Percentiles rank a stretch among this genome's conserved stretches.
Evolutionary conservation across 1,140 invertebrate genomes (phyloP).

Genomic region (Heliothis virescens): DNA sequence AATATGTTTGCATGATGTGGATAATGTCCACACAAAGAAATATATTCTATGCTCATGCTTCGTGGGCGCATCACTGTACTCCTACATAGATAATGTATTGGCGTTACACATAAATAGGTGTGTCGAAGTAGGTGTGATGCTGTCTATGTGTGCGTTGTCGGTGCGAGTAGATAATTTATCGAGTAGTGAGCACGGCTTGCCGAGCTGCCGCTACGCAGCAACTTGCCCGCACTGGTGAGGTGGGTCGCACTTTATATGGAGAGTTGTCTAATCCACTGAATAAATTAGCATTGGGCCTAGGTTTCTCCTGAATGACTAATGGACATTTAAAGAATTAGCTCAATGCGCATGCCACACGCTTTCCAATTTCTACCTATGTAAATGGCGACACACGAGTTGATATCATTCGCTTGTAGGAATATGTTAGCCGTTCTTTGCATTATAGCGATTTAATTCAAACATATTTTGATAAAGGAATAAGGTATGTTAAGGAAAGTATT

Average conservation of each 20-base stretch:
- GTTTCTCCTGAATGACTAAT: conserved; percentile 81
- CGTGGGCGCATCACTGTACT: conserved; percentile 49
- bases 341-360: conserved; percentile 65
- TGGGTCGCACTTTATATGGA: conserved; percentile 80
- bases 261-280: conserved; percentile 78
- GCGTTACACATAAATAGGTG: conserved; percentile 40
- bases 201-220: conserved; percentile 53
- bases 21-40: conserved; percentile 57
- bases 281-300: conserved; percentile 74
- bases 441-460: no score
- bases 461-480: no score
- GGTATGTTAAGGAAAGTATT: no score
- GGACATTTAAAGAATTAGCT: conserved; percentile 69
- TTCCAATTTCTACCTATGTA: conserved; percentile 60
- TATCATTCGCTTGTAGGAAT: not conserved
- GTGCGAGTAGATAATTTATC: conserved; percentile 80
- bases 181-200: conserved; percentile 63
- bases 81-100: conserved; percentile 45
- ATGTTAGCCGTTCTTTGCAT: no score
- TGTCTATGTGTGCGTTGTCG: conserved; percentile 42
- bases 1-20: conserved; percentile 54
- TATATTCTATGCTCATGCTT: conserved; percentile 37
- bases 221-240: conserved; percentile 58
- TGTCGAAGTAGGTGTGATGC: conserved; percentile 27
- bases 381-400: conserved; percentile 23